Evolutionary conservation across 2,888 invertebrate genomes (phyloP).

Genomic region (Odontocerum albicorne): DNA sequence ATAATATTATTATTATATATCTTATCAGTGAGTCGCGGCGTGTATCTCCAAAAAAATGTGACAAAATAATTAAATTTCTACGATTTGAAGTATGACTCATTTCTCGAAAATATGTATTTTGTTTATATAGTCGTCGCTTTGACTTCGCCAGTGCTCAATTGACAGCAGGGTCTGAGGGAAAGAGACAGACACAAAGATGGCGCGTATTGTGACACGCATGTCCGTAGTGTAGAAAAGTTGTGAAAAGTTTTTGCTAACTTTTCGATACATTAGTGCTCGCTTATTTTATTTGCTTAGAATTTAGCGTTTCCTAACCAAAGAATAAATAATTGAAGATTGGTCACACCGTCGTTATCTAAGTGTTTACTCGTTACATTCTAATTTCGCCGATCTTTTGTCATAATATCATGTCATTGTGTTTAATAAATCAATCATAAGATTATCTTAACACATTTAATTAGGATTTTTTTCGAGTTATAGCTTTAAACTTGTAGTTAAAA

Average conservation of each 20-base stretch:
- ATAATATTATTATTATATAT: neutral
- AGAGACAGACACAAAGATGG: conserved; percentile 26
- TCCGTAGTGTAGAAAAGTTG: conserved; percentile 21
- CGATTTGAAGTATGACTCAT: conserved; percentile 22
- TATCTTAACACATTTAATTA: too few relatives aligned
- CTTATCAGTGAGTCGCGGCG: neutral
- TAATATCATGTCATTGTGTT: too few relatives aligned
- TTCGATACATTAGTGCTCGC: neutral
- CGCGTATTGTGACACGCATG: conserved; percentile 33
- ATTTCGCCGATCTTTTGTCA: too few relatives aligned
- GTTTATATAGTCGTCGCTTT: conserved; percentile 15
- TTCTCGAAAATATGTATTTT: conserved; percentile 20
- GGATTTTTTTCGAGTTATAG: too few relatives aligned
- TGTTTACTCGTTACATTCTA: too few relatives aligned
- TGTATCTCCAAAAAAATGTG: conserved; percentile 4
- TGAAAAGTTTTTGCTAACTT: conserved; percentile 17
- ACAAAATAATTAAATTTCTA: conserved; percentile 17
- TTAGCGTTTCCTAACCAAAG: too few relatives aligned
- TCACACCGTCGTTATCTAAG: too few relatives aligned
- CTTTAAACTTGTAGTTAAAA: too few relatives aligned
- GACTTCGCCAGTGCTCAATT: conserved; percentile 20
- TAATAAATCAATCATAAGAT: too few relatives aligned
- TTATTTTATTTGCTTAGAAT: too few relatives aligned
- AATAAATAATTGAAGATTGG: too few relatives aligned
- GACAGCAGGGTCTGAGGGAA: conserved; percentile 23